Evolutionary conservation across 2,113 vertebrate species (phyloP).

Genomic region (Psilopsiagon aurifrons): DNA sequence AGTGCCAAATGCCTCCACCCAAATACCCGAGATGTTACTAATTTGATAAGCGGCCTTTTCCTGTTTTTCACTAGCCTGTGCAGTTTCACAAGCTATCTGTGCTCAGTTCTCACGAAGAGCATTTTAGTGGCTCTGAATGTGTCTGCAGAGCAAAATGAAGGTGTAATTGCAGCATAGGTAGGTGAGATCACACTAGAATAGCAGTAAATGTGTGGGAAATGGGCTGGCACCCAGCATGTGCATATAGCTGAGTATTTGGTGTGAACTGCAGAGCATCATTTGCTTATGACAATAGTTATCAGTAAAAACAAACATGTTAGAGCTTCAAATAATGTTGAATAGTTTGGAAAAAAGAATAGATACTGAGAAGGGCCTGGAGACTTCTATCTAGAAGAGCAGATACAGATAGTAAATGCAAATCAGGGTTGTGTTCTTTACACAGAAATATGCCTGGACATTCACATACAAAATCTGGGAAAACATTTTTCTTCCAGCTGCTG

Average conservation of each 20-base stretch:
- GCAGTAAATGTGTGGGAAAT: not conserved
- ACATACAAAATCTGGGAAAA: not conserved
- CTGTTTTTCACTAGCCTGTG: constrained; percentile 36
- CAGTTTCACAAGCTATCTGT: constrained; percentile 22
- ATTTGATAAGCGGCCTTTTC: constrained; percentile 56
- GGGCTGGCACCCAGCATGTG: not conserved
- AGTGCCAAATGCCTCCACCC: constrained; percentile 58
- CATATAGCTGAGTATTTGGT: not conserved
- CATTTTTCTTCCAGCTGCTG: not conserved
- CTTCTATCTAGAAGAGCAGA: not conserved
- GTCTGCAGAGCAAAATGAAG: not conserved
- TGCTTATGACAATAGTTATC: not conserved
- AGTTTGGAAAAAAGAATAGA: not conserved
- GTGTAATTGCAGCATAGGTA: not conserved
- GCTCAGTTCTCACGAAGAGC: not conserved
- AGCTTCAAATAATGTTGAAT: not conserved
- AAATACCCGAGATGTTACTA: constrained; percentile 35
- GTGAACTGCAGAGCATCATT: not conserved
- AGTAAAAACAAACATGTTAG: not conserved
- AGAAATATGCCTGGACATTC: not conserved
- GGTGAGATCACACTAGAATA: not conserved
- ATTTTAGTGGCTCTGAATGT: not conserved
- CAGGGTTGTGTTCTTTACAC: not conserved
- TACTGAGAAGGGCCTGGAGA: not conserved
- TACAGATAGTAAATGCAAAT: not conserved